Evolutionary conservation across 2,113 vertebrate species (phyloP), one percentile per base, ranked within the genome.

Genomic region (Phocoena sinus): DNA sequence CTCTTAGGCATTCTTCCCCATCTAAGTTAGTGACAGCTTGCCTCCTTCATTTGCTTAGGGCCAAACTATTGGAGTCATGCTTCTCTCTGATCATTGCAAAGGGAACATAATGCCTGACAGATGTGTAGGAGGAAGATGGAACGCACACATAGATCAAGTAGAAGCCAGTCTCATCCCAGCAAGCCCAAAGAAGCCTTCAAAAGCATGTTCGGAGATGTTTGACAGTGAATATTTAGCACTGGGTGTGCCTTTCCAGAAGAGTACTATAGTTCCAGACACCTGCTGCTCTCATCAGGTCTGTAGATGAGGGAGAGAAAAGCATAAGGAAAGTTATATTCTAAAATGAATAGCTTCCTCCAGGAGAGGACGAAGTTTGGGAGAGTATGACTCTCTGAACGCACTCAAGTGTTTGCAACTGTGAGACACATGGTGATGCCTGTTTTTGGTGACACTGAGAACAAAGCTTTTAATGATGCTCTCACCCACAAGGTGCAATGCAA

Each of bases 391-490:
- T 92, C 26, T 56, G 93, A 91, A 79, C 65, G 80, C 23, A 67
- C 8, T 41, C 6, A 21, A 50, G 31, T 44, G 31, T 41, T 91
- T 83, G 79, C 63, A 87, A 62, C 33, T 23, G 20, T 50, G 41
- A 90, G 17, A 63, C 2, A 15, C 33, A 83, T 31, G 50, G 67
- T 31, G 33, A 68, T 86, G 47, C 17, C 67, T 82, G 86, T 44
- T 93, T 87, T 76, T n/a, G 56, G 70, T 87, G 87, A 94, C 73
- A 84, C 20, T 7, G 41, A 81, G 53, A 96, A 97, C 96, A 96
- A 97, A 96, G 92, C 68, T 89, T 84, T 82, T 96, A 93, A 93
- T 95, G 97, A 97, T 28, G 41, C 84, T 68, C 82, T 97, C 70
- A 95, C 84, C 70, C 94, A 88, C 36, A 76, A 71, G 58, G 90